Evolutionary conservation across 2,797 vertebrate genomes (phyloP).

Genomic region (Gymnothorax reevesii): DNA sequence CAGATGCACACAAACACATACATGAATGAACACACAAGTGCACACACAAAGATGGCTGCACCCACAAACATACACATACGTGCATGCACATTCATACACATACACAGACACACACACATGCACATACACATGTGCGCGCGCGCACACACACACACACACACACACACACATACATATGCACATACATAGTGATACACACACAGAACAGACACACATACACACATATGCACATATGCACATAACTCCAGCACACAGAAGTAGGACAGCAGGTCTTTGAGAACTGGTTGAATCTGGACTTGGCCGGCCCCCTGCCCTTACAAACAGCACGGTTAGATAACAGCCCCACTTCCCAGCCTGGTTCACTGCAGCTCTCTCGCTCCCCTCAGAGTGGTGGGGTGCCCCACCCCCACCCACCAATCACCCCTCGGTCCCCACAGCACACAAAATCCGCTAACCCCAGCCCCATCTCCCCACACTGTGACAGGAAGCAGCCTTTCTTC

Average conservation of each 20-base stretch:
- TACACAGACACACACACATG: background rate
- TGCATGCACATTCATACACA: background rate
- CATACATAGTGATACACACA: background rate
- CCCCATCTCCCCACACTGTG: background rate
- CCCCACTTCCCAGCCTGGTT: slow-evolving; percentile 7
- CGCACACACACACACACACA: background rate
- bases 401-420: background rate
- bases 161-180: no score
- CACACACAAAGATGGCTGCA: slow-evolving; percentile 10
- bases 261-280: slow-evolving; percentile 10
- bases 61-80: background rate
- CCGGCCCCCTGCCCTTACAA: slow-evolving; percentile 20
- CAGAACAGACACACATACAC: background rate
- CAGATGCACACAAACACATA: background rate
- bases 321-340: slow-evolving; percentile 32
- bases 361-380: background rate
- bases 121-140: background rate
- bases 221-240: background rate
- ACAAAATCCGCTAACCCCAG: background rate
- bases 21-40: slow-evolving; percentile 24
- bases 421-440: background rate
- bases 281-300: slow-evolving; percentile 30
- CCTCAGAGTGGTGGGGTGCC: background rate
- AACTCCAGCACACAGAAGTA: background rate
- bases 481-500: slow-evolving; percentile 2